Evolutionary conservation across 2,113 vertebrate genomes (phyloP), one percentile per base, ranked within the genome.

Genomic region (Pseudorasbora parva): DNA sequence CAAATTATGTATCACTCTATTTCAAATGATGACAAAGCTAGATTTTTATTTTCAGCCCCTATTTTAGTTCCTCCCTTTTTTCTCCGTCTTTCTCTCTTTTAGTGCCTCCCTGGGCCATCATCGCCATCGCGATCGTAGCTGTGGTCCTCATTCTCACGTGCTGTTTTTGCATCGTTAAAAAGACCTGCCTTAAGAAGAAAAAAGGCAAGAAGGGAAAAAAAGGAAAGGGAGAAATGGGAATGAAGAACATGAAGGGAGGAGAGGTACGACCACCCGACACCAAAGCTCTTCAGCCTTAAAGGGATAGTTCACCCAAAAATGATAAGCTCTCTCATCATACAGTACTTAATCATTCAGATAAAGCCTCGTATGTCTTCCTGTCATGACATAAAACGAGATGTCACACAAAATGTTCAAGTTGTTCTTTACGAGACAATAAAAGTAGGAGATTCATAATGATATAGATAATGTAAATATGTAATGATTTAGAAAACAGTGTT

Each of bases 111-210:
- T 99, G 97, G 98, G 98, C 97, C 25, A 95, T 98, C 91, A 96
- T 98, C 0, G 97, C 98, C 92, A 97, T 99, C 0, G 96, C 96
- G 0, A 96, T 99, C 86, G 97, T 99, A 0, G 96, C 95, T 0
- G 97, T 97, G 73, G 93, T 98, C 69, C 95, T 99, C 89, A 92
- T 99, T 83, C 94, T 99, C 88, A 96, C 96, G 82, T 99, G 98
- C 91, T 99, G 98, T 95, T 97, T 99, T 94, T 99, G 98, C 94
- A 96, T 99, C 92, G 94, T 98, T 92, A 99, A 99, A 93, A 99
- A 99, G 89, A 99, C 97, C 93, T 98, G 96, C 91, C 99, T 97
- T 91, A 99, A 98, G 94, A 99, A 97, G 95, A 98, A 97, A 95
- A 99, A 97, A 93, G 97, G 96, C 93, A 99, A 99, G 94, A 99